These are phyloP conservation scores for Brienomyrus brachyistius DNA, from an alignment of 2,113 vertebrate genomes.

Conservation along the genomic window DNA sequence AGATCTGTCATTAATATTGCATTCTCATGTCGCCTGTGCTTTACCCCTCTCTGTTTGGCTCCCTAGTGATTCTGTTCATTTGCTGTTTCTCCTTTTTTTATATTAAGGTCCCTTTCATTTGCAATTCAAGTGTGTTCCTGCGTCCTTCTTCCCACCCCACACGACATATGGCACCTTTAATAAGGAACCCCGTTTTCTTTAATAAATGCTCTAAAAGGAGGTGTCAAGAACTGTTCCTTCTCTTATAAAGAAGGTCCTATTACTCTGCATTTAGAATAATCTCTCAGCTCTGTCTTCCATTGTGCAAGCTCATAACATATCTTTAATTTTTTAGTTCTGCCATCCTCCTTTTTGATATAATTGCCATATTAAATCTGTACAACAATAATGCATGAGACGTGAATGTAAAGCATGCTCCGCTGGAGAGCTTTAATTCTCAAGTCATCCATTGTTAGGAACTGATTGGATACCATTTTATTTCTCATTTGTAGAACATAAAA, in stretches of 20 bases:
- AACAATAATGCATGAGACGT: not conserved
- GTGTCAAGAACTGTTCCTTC: not conserved
- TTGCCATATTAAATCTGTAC: not conserved
- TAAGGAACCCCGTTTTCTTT: not conserved
- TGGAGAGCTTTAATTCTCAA: too few species aligned
- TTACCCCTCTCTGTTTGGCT: too few species aligned
- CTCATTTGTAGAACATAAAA: slow-evolving; percentile 4
- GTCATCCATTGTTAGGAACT: not conserved
- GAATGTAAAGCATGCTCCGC: not conserved
- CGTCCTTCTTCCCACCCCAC: too few species aligned
- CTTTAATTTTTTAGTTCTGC: not conserved
- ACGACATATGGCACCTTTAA: not conserved
- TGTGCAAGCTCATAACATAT: not conserved
- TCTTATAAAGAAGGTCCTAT: not conserved
- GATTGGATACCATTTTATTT: slow-evolving; percentile 13
- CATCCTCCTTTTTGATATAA: not conserved
- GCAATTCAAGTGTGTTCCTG: too few species aligned
- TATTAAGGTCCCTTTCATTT: too few species aligned
- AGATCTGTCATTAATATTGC: too few species aligned
- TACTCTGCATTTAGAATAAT: not conserved
- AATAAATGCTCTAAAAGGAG: not conserved
- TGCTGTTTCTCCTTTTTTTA: too few species aligned
- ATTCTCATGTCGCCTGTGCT: too few species aligned
- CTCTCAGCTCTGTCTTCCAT: not conserved
- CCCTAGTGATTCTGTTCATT: too few species aligned